Conservation (phyloP, 2,113 vertebrate species). For the Pantherophis guttatus region DNA sequence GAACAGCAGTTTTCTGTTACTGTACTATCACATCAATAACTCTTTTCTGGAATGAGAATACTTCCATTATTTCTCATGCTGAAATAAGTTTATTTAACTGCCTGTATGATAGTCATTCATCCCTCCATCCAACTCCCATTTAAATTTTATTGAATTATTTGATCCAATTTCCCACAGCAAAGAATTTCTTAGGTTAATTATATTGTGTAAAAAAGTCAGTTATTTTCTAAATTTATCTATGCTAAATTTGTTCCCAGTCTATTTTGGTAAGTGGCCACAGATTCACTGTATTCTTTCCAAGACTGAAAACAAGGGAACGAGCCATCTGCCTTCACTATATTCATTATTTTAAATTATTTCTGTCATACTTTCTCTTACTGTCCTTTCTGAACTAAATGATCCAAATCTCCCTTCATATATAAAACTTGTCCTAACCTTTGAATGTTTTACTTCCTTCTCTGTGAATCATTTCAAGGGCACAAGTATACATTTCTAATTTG, state of each 20-base stretch:
- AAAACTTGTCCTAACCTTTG: slow-evolving; percentile 27
- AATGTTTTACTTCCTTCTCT: neutral
- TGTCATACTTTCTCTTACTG: neutral
- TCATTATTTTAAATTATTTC: slow-evolving; percentile 23
- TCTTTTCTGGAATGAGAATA: slow-evolving; percentile 10
- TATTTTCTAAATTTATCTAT: slow-evolving; percentile 34
- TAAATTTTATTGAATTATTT: slow-evolving; percentile 35
- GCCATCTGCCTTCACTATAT: slow-evolving; percentile 44
- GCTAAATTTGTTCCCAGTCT: slow-evolving; percentile 54
- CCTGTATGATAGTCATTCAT: slow-evolving; percentile 19
- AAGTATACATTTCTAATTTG: neutral
- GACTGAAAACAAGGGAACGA: slow-evolving; percentile 43
- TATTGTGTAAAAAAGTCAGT: slow-evolving; percentile 48
- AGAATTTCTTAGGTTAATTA: slow-evolving; percentile 49
- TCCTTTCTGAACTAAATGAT: slow-evolving; percentile 13
- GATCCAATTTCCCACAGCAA: slow-evolving; percentile 45
- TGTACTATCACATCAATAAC: neutral
- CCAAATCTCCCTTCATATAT: slow-evolving; percentile 26
- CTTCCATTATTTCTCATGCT: slow-evolving; percentile 1
- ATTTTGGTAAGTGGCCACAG: slow-evolving; percentile 47
- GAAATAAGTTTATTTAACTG: slow-evolving; percentile 25
- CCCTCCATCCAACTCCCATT: slow-evolving; percentile 3
- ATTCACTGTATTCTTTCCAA: slow-evolving; percentile 46
- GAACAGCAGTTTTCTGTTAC: slow-evolving; percentile 11
- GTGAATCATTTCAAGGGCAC: slow-evolving; percentile 10